Conservation (phyloP, 1,140 invertebrate species). For the Saccostrea cuccullata region DNA sequence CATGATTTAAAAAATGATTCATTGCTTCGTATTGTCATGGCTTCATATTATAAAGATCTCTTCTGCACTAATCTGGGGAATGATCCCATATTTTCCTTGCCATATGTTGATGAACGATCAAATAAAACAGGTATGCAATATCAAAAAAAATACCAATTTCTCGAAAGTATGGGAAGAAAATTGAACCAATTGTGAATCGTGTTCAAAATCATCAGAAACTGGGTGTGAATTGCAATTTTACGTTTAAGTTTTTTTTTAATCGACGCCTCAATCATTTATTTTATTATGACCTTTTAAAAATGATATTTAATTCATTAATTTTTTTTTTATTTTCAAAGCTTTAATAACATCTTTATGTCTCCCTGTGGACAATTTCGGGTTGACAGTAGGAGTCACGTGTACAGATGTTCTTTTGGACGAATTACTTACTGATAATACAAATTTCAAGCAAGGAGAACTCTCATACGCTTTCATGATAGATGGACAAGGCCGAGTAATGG, state of each 20-base stretch:
- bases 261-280: no score
- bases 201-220: no score
- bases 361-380: slow-evolving; percentile 17
- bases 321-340: slow-evolving; percentile 19
- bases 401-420: slow-evolving; percentile 43
- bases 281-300: no score
- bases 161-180: no score
- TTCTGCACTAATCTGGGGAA: not conserved
- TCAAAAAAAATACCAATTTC: no score
- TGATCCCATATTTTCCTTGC: slow-evolving; percentile 3
- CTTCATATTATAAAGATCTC: not conserved
- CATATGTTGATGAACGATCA: not conserved
- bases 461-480: slow-evolving; percentile 54
- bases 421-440: slow-evolving; percentile 42
- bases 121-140: slow-evolving; percentile 26
- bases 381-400: slow-evolving; percentile 40
- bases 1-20: not conserved
- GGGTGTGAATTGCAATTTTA: no score
- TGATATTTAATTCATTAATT: no score
- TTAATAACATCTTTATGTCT: slow-evolving; percentile 47
- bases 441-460: slow-evolving; percentile 46
- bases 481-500: slow-evolving; percentile 38
- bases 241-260: no score
- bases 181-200: no score
- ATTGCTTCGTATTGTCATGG: not conserved